Base-by-base conservation (phyloP, 2,113 vertebrate genomes). In the Tinamus guttatus region DNA sequence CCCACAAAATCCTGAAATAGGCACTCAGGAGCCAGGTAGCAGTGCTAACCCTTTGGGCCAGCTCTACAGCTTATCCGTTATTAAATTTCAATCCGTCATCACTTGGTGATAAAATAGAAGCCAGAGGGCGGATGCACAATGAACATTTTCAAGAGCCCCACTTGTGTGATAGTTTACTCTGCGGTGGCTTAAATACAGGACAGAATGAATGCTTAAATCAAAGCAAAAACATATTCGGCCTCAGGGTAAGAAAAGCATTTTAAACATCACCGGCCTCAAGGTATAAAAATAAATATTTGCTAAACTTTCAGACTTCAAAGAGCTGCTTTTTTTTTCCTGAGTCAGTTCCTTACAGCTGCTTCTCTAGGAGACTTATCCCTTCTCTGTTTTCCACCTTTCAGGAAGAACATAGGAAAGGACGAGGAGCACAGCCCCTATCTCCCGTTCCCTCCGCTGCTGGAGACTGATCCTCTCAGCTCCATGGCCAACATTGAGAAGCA, bases 141-240 rank as follows among this genome's bases (percentile, higher is more conserved):
- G 36, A 91, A 43, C 18, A 28, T 81, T 93, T 91, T 71, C 0
- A 3, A 97, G 82, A 93, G 52, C 73, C 47, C 3, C 83, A 38
- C 40, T 81, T 20, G n/a, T 81, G 52, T 65, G 82, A 60, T 41
- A 90, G 58, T 86, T 88, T 85, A 71, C 73, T 90, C 81, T 91
- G 68, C 47, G 54, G 58, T 68, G 47, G 58, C 56, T 94, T 94
- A 92, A 93, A 85, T 78, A 81, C 47, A 81, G 89, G 63, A 60
- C 65, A 83, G 80, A 91, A 86, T 49, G 60, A 94, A 86, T 86
- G 58, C 45, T 90, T 81, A 90, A 93, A 94, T 91, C 92, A 95
- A 88, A 95, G 76, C 76, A 81, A 83, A 79, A 86, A 84, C 41
- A 68, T 69, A 38, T 56, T 79, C 71, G 34, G 68, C 69, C 83